A percentile compares a stretch with the other conserved stretches of the same genome.
These are phyloP conservation scores for Hafferia zeledoni DNA, from an alignment of 2,797 vertebrate genomes.

Conservation along the genomic window DNA sequence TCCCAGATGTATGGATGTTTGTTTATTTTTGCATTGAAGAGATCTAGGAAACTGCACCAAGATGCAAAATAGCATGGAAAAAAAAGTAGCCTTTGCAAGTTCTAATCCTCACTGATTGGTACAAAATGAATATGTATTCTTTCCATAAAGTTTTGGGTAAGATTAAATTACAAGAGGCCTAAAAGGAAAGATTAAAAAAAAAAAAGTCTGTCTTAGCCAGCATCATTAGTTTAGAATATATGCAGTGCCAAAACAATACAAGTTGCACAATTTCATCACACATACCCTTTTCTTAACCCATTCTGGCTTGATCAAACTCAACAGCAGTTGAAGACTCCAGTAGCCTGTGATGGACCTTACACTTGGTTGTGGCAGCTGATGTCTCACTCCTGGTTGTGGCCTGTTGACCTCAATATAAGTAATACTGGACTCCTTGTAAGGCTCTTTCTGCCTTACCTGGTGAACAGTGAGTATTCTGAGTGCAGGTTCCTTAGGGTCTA, in stretches of 20 bases:
- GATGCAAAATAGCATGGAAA: not conserved
- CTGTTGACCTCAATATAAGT: not conserved
- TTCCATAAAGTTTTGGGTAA: not conserved
- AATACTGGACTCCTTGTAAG: rapidly evolving
- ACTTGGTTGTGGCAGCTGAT: not conserved
- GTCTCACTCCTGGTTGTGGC: not conserved
- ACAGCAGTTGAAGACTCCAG: not conserved
- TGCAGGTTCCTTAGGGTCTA: not conserved
- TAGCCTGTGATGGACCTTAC: rapidly evolving
- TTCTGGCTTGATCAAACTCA: not conserved
- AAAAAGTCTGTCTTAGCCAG: not conserved
- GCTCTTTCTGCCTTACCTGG: not conserved
- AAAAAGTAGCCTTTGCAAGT: not conserved
- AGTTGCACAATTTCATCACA: not conserved
- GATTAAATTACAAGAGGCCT: not conserved
- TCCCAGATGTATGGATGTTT: slow-evolving; percentile 51
- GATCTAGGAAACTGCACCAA: not conserved
- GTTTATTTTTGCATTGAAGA: slow-evolving; percentile 25
- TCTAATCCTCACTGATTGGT: not conserved
- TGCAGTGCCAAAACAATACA: slow-evolving; percentile 24
- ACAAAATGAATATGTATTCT: not conserved
- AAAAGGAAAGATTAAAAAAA: not conserved
- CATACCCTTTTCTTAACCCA: slow-evolving; percentile 27
- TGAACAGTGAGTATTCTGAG: not conserved
- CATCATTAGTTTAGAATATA: not conserved